These are phyloP conservation scores for Callyntrura guangdongensis DNA, from an alignment of 2,888 invertebrate species.

Conservation along the genomic window DNA sequence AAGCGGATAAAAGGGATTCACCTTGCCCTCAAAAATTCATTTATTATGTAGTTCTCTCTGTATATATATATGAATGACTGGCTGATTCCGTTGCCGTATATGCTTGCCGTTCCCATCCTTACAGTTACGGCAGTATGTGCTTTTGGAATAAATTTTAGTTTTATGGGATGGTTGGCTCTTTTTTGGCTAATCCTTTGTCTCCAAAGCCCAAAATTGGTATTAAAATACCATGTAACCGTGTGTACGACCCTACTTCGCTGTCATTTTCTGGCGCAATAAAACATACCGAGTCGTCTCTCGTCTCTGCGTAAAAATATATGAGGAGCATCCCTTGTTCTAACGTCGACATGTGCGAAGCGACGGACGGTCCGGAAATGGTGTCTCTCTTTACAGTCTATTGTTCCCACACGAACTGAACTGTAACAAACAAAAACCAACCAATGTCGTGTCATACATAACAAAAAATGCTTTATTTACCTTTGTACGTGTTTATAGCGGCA, in stretches of 20 bases:
- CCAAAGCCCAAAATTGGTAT: constrained; percentile 40
- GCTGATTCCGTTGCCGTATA: background rate
- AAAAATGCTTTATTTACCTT: constrained; percentile 31
- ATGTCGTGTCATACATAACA: constrained; percentile 8
- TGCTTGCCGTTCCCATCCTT: background rate
- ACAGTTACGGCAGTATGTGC: background rate
- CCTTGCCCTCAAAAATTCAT: constrained; percentile 72
- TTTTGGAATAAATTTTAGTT: background rate
- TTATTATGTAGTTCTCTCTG: background rate
- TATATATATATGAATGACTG: background rate
- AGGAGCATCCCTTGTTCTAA: background rate
- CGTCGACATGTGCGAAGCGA: constrained; percentile 70
- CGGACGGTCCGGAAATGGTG: constrained; percentile 72
- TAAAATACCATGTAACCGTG: constrained; percentile 23
- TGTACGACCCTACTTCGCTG: background rate
- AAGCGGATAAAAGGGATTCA: constrained; percentile 73
- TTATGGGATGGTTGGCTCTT: constrained; percentile 43
- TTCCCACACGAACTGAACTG: constrained; percentile 73
- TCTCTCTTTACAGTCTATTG: constrained; percentile 60
- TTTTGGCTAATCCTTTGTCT: constrained; percentile 39
- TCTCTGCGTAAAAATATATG: background rate
- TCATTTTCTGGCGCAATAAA: constrained; percentile 11
- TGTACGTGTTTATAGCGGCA: background rate
- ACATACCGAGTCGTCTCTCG: background rate
- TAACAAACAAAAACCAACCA: constrained; percentile 41